Percentiles rank a stretch among this genome's conserved stretches.
phyloP scores from a whole-genome alignment of 2,888 invertebrate genomes.

The Cheilosia vulpina region DNA sequence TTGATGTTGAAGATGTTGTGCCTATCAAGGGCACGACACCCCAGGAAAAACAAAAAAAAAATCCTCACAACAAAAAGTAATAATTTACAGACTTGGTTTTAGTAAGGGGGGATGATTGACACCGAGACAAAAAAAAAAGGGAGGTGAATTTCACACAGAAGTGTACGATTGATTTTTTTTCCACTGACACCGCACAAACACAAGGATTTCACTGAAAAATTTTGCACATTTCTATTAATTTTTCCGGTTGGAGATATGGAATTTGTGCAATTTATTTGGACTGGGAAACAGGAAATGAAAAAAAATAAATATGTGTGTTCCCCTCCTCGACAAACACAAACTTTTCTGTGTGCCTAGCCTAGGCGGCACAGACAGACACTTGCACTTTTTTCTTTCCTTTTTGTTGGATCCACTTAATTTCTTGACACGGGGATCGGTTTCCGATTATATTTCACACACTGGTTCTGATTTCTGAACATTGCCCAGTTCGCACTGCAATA shows the following conservation, averaged over 20 bases:
- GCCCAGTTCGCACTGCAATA: constrained; percentile 21
- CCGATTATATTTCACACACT: constrained; percentile 28
- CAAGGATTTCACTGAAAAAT: constrained; percentile 58
- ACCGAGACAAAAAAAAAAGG: constrained; percentile 16
- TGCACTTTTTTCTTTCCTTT: constrained; percentile 67
- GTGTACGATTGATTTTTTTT: constrained; percentile 66
- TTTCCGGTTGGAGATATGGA: constrained; percentile 38
- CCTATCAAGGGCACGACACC: constrained; percentile 54
- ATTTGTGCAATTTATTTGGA: constrained; percentile 16
- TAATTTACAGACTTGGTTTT: constrained; percentile 14
- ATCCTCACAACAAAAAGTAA: constrained; percentile 36
- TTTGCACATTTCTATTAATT: constrained; percentile 63
- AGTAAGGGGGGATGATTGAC: constrained; percentile 15
- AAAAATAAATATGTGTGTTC: constrained; percentile 38
- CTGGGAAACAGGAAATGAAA: constrained; percentile 7
- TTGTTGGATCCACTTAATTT: constrained; percentile 46
- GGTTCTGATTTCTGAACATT: constrained; percentile 50
- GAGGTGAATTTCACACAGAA: constrained; percentile 47
- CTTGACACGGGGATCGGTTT: constrained; percentile 38
- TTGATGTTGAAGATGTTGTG: constrained; percentile 33
- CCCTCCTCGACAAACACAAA: constrained; percentile 21
- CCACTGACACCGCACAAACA: constrained; percentile 62
- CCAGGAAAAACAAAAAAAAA: constrained; percentile 21
- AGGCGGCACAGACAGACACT: constrained; percentile 72
- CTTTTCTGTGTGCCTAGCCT: constrained; percentile 52